phyloP scores from a whole-genome alignment of 2,113 vertebrate species.

The Otolemur garnettii region DNA sequence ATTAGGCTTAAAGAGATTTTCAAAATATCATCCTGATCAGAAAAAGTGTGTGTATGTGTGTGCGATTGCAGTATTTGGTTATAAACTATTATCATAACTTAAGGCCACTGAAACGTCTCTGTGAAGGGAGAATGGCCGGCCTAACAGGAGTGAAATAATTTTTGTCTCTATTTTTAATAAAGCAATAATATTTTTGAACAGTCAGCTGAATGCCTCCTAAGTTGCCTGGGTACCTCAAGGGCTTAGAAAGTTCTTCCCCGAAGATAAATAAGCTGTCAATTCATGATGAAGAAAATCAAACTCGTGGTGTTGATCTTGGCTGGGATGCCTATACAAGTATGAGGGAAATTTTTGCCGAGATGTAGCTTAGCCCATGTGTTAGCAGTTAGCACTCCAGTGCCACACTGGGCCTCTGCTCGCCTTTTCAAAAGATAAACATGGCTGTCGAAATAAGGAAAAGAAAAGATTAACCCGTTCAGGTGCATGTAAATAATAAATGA shows the following conservation, averaged over 20 bases:
- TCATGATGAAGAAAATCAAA: conserved; percentile 93
- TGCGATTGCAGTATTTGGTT: conserved; percentile 57
- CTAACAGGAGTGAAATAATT: conserved; percentile 77
- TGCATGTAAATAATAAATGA: conserved; percentile 82
- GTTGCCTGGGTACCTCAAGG: conserved; percentile 89
- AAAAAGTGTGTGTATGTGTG: not conserved
- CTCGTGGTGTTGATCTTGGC: conserved; percentile 92
- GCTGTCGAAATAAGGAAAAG: conserved; percentile 90
- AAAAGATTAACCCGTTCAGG: conserved; percentile 86
- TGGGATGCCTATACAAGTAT: conserved; percentile 85
- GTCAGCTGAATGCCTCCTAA: conserved; percentile 91
- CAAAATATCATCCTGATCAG: not conserved
- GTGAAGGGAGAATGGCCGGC: conserved; percentile 55
- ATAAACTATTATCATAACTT: conserved; percentile 76
- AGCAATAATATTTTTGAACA: conserved; percentile 89
- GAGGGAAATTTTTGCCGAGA: conserved; percentile 89
- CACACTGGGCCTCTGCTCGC: conserved; percentile 86
- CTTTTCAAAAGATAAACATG: conserved; percentile 89
- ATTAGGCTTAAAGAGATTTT: not conserved
- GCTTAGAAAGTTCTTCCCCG: conserved; percentile 90
- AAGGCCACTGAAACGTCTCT: conserved; percentile 51
- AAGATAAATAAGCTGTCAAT: conserved; percentile 95
- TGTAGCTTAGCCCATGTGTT: conserved; percentile 88
- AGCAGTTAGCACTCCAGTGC: conserved; percentile 88
- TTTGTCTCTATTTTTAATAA: conserved; percentile 82